A percentile compares a stretch with the other conserved stretches of the same genome.
These are phyloP conservation scores for Coreoperca whiteheadi DNA, from an alignment of 2,113 vertebrate genomes.

Conservation along the genomic window DNA sequence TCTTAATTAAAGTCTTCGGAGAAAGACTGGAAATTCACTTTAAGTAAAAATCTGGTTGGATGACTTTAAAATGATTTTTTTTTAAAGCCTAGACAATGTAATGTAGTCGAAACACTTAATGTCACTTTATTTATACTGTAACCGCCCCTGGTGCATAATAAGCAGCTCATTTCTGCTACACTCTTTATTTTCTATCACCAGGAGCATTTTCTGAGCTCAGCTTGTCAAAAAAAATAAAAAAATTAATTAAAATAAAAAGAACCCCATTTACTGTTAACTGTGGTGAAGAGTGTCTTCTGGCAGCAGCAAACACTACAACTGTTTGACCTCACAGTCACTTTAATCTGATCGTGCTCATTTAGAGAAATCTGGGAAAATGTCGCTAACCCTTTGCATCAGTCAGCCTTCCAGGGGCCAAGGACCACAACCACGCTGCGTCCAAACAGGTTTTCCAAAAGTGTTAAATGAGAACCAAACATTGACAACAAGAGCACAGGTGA, in stretches of 20 bases:
- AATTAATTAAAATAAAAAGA: too few relatives aligned
- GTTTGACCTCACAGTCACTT: not conserved
- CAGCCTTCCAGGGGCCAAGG: not conserved
- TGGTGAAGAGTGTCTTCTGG: not conserved
- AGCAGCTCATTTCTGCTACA: not conserved
- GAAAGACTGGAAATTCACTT: too few relatives aligned
- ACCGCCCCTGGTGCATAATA: not conserved
- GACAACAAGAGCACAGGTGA: not conserved
- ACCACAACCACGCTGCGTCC: not conserved
- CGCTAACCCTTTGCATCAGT: not conserved
- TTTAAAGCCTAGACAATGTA: too few relatives aligned
- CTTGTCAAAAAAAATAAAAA: too few relatives aligned
- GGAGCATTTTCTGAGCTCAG: not conserved
- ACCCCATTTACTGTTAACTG: not conserved
- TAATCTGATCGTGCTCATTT: not conserved
- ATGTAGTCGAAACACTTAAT: not conserved
- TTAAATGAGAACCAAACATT: not conserved
- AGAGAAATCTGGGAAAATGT: not conserved
- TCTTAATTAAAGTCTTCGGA: too few relatives aligned
- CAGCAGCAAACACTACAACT: not conserved
- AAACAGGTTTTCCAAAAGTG: not conserved
- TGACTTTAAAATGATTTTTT: too few relatives aligned
- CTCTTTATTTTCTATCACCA: not conserved
- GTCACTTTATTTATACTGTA: not conserved
- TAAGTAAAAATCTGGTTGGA: too few relatives aligned